These are phyloP conservation scores for Lepidotrigona ventralis DNA, from an alignment of 1,140 invertebrate species.

Conservation along the genomic window DNA sequence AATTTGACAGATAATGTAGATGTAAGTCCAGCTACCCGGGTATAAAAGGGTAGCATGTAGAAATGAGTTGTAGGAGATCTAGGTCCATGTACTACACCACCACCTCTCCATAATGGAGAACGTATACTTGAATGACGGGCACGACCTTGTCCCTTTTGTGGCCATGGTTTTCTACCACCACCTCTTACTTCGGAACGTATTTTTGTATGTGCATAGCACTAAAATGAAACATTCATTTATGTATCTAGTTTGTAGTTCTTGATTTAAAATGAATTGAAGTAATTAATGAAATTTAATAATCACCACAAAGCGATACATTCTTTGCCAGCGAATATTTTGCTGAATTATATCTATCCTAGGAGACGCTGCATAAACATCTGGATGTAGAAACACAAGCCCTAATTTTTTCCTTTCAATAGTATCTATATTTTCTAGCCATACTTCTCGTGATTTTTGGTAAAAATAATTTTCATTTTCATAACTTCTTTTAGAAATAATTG, in stretches of 20 bases:
- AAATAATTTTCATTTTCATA: conserved; percentile 57
- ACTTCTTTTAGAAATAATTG: conserved; percentile 63
- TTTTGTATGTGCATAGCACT: conserved; percentile 87
- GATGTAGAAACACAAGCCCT: conserved; percentile 93
- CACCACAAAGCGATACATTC: conserved; percentile 89
- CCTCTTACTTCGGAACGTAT: conserved; percentile 91
- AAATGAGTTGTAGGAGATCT: conserved; percentile 93
- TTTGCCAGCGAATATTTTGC: conserved; percentile 94
- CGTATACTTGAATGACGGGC: conserved; percentile 95
- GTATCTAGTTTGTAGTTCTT: background rate
- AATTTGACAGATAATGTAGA: conserved; percentile 93
- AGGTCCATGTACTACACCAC: conserved; percentile 93
- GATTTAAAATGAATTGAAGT: background rate
- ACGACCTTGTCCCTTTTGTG: conserved; percentile 94
- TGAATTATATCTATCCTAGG: conserved; percentile 95
- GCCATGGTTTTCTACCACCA: conserved; percentile 95
- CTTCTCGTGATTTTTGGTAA: conserved; percentile 86
- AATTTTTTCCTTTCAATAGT: conserved; percentile 89
- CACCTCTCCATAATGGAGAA: conserved; percentile 90
- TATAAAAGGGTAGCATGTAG: conserved; percentile 93
- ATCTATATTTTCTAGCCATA: conserved; percentile 95
- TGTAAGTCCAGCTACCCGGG: conserved; percentile 89
- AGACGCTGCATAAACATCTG: conserved; percentile 89
- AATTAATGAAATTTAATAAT: conserved; percentile 65
- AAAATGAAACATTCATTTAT: conserved; percentile 43